A percentile compares a stretch with the other conserved stretches of the same genome.
phyloP scores from a whole-genome alignment of 2,797 vertebrate genomes.

The Liasis olivaceus region DNA sequence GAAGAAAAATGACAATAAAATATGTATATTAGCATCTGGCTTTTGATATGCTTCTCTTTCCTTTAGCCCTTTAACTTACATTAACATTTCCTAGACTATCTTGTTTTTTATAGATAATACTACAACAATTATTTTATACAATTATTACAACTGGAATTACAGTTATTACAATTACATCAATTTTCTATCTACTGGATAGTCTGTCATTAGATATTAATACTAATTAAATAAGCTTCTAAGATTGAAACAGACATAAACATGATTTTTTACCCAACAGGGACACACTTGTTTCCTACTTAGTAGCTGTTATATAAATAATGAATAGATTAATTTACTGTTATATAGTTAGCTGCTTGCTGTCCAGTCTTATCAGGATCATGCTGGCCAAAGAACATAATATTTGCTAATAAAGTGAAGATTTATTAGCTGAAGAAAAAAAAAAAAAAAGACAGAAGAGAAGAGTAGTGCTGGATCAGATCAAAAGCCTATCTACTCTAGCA shows the following conservation, averaged over 20 bases:
- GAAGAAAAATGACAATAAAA: constrained; percentile 17
- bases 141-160: not conserved
- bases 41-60: constrained; percentile 7
- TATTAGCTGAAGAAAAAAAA: not conserved
- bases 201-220: constrained; percentile 31
- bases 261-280: not conserved
- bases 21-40: not conserved
- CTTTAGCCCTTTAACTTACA: not conserved
- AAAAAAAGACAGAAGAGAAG: too few species aligned
- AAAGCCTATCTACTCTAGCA: not conserved
- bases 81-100: constrained; percentile 14
- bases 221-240: constrained; percentile 28
- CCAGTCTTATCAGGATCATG: not conserved
- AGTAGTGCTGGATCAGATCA: not conserved
- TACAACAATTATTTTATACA: constrained; percentile 1
- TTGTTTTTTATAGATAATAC: constrained; percentile 26
- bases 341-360: not conserved
- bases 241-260: constrained; percentile 28
- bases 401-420: not conserved
- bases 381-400: not conserved
- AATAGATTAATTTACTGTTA: constrained; percentile 17
- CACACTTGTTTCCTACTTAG: constrained; percentile 25
- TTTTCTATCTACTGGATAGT: constrained; percentile 35
- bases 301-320: constrained; percentile 21
- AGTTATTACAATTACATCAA: not conserved